These are phyloP conservation scores for Falco concolor DNA, from an alignment of 2,797 vertebrate species.

Conservation along the genomic window DNA sequence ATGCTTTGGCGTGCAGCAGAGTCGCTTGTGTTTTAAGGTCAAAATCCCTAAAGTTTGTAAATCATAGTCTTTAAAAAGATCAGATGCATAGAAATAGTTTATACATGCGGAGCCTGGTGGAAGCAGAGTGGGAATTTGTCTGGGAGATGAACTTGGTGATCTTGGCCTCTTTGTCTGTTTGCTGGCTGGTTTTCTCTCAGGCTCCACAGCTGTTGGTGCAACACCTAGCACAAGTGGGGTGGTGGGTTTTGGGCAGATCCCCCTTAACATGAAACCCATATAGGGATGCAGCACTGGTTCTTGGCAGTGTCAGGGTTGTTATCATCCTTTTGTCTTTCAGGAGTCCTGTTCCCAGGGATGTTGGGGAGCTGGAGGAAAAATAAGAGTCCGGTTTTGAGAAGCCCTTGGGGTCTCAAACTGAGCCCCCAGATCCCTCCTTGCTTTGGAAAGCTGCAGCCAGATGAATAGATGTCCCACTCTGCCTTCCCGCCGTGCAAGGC, in stretches of 20 bases:
- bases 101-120: background rate
- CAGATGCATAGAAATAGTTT: constrained; percentile 27
- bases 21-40: constrained; percentile 16
- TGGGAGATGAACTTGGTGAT: constrained; percentile 22
- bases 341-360: background rate
- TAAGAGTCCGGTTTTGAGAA: background rate
- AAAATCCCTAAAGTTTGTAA: constrained; percentile 64
- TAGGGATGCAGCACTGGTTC: background rate
- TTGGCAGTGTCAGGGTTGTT: background rate
- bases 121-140: background rate
- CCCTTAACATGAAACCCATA: background rate
- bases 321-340: background rate
- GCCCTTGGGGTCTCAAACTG: background rate
- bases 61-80: constrained; percentile 5
- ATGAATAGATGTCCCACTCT: background rate
- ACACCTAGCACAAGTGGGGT: background rate
- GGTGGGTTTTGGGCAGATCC: background rate
- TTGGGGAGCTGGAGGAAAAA: background rate
- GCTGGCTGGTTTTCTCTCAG: background rate
- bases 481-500: background rate
- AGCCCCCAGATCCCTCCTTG: background rate
- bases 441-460: background rate
- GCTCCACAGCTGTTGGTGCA: background rate
- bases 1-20: background rate
- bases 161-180: background rate